Conservation (phyloP, 2,888 invertebrate genomes). For the Poecilus cupreus region DNA sequence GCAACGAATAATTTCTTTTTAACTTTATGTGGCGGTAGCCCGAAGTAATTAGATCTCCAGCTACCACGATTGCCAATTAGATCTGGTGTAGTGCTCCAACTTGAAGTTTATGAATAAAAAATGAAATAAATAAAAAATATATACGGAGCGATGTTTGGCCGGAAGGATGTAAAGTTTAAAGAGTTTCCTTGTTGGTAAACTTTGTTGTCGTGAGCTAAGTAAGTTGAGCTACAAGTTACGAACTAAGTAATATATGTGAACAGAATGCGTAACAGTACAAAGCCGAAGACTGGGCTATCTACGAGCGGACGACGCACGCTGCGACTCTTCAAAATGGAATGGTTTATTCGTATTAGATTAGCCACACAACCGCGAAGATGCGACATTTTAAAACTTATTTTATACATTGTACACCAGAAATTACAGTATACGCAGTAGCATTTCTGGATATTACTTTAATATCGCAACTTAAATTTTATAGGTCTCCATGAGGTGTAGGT, state of each 20-base stretch:
- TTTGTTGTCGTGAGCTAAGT: conserved; percentile 52
- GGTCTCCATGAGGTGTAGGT: too few species aligned
- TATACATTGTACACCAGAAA: too few species aligned
- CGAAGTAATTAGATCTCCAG: neutral
- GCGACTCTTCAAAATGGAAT: conserved; percentile 1
- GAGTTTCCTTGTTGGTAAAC: conserved; percentile 44
- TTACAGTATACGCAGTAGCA: too few species aligned
- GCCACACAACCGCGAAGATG: neutral
- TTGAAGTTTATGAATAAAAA: conserved; percentile 47
- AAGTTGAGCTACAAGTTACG: conserved; percentile 49
- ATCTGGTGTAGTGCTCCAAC: neutral
- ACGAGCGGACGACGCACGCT: neutral
- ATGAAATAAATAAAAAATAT: conserved; percentile 54
- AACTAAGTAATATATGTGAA: conserved; percentile 54
- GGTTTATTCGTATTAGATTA: conserved; percentile 33
- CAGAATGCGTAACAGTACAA: conserved; percentile 48
- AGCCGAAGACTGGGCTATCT: conserved; percentile 31
- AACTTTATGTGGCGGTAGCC: neutral
- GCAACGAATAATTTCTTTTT: neutral
- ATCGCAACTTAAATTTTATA: too few species aligned
- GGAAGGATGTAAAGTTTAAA: conserved; percentile 56
- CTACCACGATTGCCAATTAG: conserved; percentile 32
- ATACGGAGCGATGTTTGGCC: conserved; percentile 53
- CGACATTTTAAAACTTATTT: too few species aligned
- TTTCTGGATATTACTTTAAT: too few species aligned